Evolutionary conservation across 92 coral and sea anemone species (phyloP).

Genomic region (Phenganax subtilis): DNA sequence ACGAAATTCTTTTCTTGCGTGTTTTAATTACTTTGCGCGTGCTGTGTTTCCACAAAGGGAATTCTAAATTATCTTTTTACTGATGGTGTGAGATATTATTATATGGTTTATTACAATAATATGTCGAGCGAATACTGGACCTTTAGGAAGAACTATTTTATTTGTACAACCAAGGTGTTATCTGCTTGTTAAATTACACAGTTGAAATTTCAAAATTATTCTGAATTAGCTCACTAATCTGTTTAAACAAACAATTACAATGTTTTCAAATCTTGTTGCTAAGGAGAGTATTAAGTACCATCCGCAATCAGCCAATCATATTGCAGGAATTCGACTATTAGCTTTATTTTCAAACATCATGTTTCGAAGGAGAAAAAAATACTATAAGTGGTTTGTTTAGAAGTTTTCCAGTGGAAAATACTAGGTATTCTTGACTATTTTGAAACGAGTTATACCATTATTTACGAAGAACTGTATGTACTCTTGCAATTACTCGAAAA

Average conservation of each 20-base stretch:
- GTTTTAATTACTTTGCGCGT: neutral
- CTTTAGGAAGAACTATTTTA: no score
- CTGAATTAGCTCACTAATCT: no score
- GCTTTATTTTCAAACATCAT: slow-evolving; percentile 19
- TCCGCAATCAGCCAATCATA: slow-evolving; percentile 21
- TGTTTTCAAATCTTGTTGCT: slow-evolving; percentile 17
- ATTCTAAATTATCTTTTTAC: neutral
- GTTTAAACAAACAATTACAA: neutral
- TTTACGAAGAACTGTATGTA: neutral
- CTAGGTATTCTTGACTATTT: neutral
- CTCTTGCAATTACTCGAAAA: neutral
- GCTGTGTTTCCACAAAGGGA: slow-evolving; percentile 1
- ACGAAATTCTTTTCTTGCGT: neutral
- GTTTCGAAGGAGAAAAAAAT: slow-evolving; percentile 16
- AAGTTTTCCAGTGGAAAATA: slow-evolving; percentile 14
- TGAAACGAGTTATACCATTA: neutral
- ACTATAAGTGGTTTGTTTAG: neutral
- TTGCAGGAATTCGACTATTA: neutral
- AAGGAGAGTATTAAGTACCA: slow-evolving; percentile 10
- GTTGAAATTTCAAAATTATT: no score
- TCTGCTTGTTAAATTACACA: no score
- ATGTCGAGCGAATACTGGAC: no score
- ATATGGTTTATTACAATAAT: no score
- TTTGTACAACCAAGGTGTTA: no score
- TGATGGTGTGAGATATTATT: no score